Evolutionary conservation across 2,113 vertebrate species (phyloP), one percentile per base, ranked within the genome.

Genomic region (Sylvia atricapilla): DNA sequence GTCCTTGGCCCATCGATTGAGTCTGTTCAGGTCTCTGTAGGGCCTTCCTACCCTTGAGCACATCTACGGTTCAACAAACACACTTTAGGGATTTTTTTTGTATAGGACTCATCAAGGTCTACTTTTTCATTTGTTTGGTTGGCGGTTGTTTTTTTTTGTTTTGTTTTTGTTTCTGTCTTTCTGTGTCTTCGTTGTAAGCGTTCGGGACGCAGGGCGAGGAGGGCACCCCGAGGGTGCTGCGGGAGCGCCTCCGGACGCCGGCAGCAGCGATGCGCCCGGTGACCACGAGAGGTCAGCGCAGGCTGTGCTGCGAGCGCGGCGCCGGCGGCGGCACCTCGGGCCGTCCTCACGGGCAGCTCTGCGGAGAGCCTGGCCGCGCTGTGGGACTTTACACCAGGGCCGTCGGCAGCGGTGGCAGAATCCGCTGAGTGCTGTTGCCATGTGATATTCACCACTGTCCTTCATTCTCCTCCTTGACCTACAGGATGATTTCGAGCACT

Each of bases 341-440:
- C 4, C 22, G 14, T 6, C 7, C 66, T 0, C 11, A 0, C 0
- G 8, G 9, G 6, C 4, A 3, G 3, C 5, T 7, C 30, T 6
- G 37, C 31, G 0, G 3, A 0, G 0, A 23, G 6, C 24, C 11
- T 4, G 0, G 64, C 24, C 31, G 4, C 7, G 58, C 43, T 1
- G 0, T 0, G 75, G 4, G 43, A 23, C 8, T 2, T 25, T 9
- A 2, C 1, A 10, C 15, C 17, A 2, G 44, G 10, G 55, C 33
- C 35, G 37, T 4, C 56, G 47, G 64, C 41, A 15, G 1, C 9
- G 28, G 4, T 0, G 10, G 19, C 50, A 24, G 52, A 35, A 66
- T 2, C 25, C 56, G 4, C 28, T 7, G 13, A 31, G 7, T 8
- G 25, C 37, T 27, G 43, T 1, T 70, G 64, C 69, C 5, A 0